Evolutionary conservation across 2,888 invertebrate species (phyloP).

Genomic region (Drosophila paranaensis): DNA sequence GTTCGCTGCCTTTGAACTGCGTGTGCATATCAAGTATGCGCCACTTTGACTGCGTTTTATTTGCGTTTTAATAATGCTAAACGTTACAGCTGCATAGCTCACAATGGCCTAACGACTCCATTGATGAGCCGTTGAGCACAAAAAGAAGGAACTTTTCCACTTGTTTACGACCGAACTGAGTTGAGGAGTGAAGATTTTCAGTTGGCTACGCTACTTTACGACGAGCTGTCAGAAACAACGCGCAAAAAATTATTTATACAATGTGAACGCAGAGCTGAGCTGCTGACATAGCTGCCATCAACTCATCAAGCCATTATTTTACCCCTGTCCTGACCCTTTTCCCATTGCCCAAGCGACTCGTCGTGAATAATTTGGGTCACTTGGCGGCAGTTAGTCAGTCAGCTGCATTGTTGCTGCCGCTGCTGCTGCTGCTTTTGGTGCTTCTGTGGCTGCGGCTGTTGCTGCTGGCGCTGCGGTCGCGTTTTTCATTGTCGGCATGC

Average conservation of each 20-base stretch:
- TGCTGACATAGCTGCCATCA: conserved; percentile 47
- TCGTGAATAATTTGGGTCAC: conserved; percentile 81
- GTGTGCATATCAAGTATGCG: conserved; percentile 48
- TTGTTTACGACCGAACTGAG: conserved; percentile 24
- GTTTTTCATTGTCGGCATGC: conserved; percentile 81
- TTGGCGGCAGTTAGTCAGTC: conserved; percentile 80
- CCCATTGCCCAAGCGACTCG: conserved; percentile 26
- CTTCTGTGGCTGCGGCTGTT: conserved; percentile 3
- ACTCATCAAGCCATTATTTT: conserved; percentile 38
- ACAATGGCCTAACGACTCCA: conserved; percentile 37
- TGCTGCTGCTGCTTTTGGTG: conserved; percentile 34
- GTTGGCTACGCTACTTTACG: conserved; percentile 14
- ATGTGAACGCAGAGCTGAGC: conserved; percentile 37
- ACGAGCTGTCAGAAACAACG: conserved; percentile 67
- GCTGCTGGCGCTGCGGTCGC: conserved; percentile 65
- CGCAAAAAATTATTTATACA: conserved; percentile 74
- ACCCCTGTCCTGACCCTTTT: conserved; percentile 5
- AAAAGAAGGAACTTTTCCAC: conserved; percentile 11
- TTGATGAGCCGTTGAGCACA: conserved; percentile 36
- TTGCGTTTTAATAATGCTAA: conserved; percentile 67
- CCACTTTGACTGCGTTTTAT: conserved; percentile 57
- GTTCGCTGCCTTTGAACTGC: not conserved
- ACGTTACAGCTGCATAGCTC: conserved; percentile 32
- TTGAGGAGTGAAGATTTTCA: conserved; percentile 25
- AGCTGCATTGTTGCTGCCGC: conserved; percentile 68